Conservation (phyloP, 2,113 vertebrate species). For the Phocoena phocoena region DNA sequence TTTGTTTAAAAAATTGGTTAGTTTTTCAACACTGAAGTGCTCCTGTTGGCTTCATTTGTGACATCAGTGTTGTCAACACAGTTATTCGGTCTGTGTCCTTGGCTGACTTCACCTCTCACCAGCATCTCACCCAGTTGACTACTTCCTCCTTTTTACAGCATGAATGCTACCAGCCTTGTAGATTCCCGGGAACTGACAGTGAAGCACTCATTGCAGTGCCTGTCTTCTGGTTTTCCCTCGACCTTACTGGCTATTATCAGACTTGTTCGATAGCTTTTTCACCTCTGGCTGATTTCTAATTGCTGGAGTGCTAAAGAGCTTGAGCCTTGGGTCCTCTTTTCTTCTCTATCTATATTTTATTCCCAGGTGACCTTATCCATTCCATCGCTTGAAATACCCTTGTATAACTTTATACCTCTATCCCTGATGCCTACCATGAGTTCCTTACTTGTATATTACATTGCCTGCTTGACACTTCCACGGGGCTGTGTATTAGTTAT, state of each 20-base stretch:
- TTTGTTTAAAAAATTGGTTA: background rate
- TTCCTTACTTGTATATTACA: background rate
- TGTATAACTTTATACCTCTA: background rate
- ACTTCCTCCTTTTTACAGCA: background rate
- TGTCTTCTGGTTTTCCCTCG: background rate
- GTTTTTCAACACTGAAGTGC: background rate
- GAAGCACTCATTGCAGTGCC: background rate
- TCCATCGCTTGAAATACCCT: background rate
- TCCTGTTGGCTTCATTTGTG: background rate
- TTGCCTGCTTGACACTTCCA: background rate
- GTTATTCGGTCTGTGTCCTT: background rate
- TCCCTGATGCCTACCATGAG: background rate
- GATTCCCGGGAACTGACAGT: background rate
- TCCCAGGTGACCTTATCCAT: background rate
- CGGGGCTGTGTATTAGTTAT: background rate
- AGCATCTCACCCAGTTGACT: background rate
- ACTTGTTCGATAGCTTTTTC: background rate
- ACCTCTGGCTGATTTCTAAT: background rate
- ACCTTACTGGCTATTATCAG: background rate
- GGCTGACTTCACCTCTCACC: background rate
- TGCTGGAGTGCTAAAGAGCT: background rate
- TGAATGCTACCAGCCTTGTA: background rate
- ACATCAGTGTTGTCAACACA: background rate
- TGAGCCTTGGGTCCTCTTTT: background rate
- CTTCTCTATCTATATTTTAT: background rate